These are phyloP conservation scores for Atta texana DNA, from an alignment of 1,140 invertebrate genomes.

Conservation along the genomic window DNA sequence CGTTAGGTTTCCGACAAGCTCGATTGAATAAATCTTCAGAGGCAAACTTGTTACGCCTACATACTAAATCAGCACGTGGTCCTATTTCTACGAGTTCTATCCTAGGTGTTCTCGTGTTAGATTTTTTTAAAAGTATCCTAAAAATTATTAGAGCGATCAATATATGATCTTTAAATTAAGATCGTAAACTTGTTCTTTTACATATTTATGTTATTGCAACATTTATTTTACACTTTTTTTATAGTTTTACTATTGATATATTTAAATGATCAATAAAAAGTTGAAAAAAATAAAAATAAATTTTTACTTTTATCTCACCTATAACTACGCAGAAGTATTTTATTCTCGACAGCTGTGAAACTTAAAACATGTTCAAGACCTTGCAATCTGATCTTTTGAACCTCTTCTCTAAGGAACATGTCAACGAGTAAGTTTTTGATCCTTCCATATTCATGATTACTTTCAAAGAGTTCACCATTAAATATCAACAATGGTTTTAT, in stretches of 20 bases:
- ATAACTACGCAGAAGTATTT: constrained; percentile 95
- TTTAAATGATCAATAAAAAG: constrained; percentile 18
- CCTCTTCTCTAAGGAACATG: constrained; percentile 96
- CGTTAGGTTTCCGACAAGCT: constrained; percentile 94
- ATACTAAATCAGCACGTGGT: constrained; percentile 95
- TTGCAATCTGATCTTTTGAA: constrained; percentile 93
- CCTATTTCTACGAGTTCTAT: constrained; percentile 98
- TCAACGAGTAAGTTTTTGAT: constrained; percentile 96
- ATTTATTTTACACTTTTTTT: neutral
- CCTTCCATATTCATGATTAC: constrained; percentile 92
- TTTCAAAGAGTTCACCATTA: constrained; percentile 96
- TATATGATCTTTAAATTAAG: neutral
- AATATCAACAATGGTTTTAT: constrained; percentile 97
- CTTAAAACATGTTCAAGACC: constrained; percentile 97
- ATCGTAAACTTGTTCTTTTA: neutral
- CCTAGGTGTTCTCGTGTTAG: constrained; percentile 93
- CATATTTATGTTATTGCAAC: neutral
- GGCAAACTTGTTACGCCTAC: constrained; percentile 95
- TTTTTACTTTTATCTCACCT: constrained; percentile 84
- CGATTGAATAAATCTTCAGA: constrained; percentile 96
- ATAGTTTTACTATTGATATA: neutral
- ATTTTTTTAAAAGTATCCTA: constrained; percentile 96
- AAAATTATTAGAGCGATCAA: constrained; percentile 43
- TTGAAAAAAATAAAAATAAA: constrained; percentile 44
- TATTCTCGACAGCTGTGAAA: constrained; percentile 94